Evolutionary conservation across 53 echinoderm and acorn worm genomes (phyloP), one percentile per base, ranked within the genome.

Genomic region (Glandiceps talaboti): DNA sequence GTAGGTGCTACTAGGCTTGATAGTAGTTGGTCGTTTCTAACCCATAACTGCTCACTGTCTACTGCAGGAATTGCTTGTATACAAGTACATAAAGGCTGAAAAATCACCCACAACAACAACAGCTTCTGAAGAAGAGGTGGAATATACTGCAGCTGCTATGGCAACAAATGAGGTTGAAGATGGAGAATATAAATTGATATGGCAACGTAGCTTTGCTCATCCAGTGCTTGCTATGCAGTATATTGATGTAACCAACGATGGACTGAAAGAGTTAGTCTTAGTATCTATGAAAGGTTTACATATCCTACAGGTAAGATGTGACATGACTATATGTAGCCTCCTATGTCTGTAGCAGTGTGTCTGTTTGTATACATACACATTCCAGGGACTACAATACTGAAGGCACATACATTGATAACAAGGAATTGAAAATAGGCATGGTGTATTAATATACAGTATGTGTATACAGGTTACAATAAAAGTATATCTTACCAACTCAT

Each of bases 181-280:
- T 26, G 88, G 85, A 74, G 88, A 88, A 75, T 88, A 88, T 75
- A 85, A 82, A 28, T 78, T 92, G 28, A 74, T 84, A 0, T 97
- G 93, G 93, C 82, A 85, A 75, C 78, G 97, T 26, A 89, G 89
- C 76, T 97, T 97, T 91, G 89, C 93, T 12, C 92, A 93, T 84
- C 93, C 97, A 25, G 30, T 97, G 0, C 32, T 93, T 30, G 91
- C 91, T 30, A 83, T 97, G 84, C 83, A 93, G 73, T 92, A 97
- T 77, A 82, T 93, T 73, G 97, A 97, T 81, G 80, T 97, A n/a
- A 97, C 93, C 74, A 90, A 90, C 26, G 97, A 97, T 84, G 97
- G 97, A 27, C 75, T 97, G 82, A 81, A 81, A 79, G 97, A 97
- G 79, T 81, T 97, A 32, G 86, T 93, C 25, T 83, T 97, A 26